These are phyloP conservation scores for Sipunculus nudus DNA, from an alignment of 2,888 invertebrate genomes.

Conservation along the genomic window DNA sequence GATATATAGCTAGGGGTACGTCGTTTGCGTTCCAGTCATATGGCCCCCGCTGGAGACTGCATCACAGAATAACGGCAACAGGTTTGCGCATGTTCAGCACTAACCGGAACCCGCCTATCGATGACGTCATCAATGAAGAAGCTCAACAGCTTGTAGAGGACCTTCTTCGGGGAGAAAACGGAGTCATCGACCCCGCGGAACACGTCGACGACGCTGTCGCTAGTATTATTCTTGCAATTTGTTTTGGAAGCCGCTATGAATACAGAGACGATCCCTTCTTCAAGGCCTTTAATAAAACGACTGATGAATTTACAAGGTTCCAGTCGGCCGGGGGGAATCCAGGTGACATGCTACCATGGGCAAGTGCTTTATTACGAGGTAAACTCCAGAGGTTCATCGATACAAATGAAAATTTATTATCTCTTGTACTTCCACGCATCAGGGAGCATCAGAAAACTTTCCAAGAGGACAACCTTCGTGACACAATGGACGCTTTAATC, in stretches of 20 bases:
- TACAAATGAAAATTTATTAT: conserved; percentile 47
- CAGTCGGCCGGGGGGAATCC: too few species aligned
- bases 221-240: background rate
- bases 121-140: conserved; percentile 5
- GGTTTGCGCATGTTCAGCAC: background rate
- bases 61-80: background rate
- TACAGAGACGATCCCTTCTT: background rate
- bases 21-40: conserved; percentile 7
- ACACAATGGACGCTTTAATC: conserved; percentile 56
- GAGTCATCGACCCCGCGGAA: background rate
- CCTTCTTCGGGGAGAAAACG: background rate
- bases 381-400: conserved; percentile 46
- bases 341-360: conserved; percentile 57
- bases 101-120: background rate
- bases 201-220: background rate
- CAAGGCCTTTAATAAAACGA: too few species aligned
- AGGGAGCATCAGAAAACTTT: conserved; percentile 51
- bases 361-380: too few species aligned
- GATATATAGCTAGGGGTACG: background rate
- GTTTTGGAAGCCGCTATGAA: background rate
- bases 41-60: conserved; percentile 1
- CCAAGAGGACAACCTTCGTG: conserved; percentile 45
- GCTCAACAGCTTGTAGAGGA: background rate
- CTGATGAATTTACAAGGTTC: too few species aligned
- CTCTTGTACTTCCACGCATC: conserved; percentile 48